Evolutionary conservation across 2,113 vertebrate genomes (phyloP).

Genomic region (Heterocephalus glaber): DNA sequence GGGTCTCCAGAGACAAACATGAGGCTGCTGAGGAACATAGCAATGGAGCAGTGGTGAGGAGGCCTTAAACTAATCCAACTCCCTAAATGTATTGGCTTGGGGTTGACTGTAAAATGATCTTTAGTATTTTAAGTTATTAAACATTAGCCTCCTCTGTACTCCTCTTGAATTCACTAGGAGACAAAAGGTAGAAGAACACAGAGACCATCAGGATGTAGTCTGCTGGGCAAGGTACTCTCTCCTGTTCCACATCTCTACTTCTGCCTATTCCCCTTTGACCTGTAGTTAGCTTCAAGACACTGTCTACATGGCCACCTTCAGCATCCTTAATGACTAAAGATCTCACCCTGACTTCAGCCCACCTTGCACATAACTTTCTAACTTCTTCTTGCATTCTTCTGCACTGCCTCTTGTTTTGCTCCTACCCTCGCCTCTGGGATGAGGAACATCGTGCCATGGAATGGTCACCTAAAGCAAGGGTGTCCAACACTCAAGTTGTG

Average conservation of each 20-base stretch:
- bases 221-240: neutral
- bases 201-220: neutral
- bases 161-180: neutral
- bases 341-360: neutral
- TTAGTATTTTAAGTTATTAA: neutral
- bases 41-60: neutral
- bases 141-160: neutral
- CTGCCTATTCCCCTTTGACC: neutral
- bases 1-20: neutral
- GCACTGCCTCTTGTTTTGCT: neutral
- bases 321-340: neutral
- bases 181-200: neutral
- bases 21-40: neutral
- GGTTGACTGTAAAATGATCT: neutral
- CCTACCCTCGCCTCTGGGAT: neutral
- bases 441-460: neutral
- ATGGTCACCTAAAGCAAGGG: neutral
- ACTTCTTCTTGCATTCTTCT: neutral
- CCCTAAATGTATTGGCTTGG: neutral
- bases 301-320: accelerated
- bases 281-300: too few relatives aligned
- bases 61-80: neutral
- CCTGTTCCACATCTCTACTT: neutral
- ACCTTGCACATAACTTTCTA: neutral
- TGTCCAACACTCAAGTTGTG: neutral